Evolutionary conservation across 2,797 vertebrate genomes (phyloP), one percentile per base, ranked within the genome.

Genomic region (Acanthopagrus latus): DNA sequence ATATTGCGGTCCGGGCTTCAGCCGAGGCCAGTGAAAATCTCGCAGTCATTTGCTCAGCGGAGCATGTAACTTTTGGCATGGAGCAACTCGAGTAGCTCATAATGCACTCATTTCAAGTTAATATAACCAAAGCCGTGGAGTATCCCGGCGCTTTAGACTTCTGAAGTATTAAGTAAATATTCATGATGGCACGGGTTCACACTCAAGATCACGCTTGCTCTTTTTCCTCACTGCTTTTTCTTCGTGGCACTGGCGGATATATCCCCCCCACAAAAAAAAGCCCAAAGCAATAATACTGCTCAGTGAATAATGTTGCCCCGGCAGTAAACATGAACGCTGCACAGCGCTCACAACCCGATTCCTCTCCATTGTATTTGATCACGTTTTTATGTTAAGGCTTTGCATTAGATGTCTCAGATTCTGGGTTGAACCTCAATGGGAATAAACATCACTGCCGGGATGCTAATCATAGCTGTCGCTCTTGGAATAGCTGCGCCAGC

Each of bases 401-500:
- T 65, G 85, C 79, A 74, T 93, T 76, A 82, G 64, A 83, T 84
- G 72, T 81, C 78, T 78, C 33, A 80, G 85, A 78, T 86, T 83
- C 69, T 59, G 83, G 71, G 83, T 74, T 86, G 80, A 90, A 86
- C 82, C 84, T 93, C 80, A 7, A 64, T 68, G 83, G 90, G 89
- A 87, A 88, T 86, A 93, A 92, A 91, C 89, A 91, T 81, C 79
- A 77, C 82, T 76, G 50, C 81, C 78, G 92, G 86, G 88, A 92
- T 60, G 73, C 85, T 90, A 86, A 94, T 93, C 88, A 89, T 91
- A 88, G 92, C 90, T 87, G 88, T 86, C 89, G 86, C 86, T 91
- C 92, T 89, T 87, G 86, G 92, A 95, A 95, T 95, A 94, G 93
- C 88, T 90, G 75, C 76, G 86, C 93, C 94, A 81, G 88, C 88